Conservation (phyloP, 2,797 vertebrate species). For the Bovichtus variegatus region DNA sequence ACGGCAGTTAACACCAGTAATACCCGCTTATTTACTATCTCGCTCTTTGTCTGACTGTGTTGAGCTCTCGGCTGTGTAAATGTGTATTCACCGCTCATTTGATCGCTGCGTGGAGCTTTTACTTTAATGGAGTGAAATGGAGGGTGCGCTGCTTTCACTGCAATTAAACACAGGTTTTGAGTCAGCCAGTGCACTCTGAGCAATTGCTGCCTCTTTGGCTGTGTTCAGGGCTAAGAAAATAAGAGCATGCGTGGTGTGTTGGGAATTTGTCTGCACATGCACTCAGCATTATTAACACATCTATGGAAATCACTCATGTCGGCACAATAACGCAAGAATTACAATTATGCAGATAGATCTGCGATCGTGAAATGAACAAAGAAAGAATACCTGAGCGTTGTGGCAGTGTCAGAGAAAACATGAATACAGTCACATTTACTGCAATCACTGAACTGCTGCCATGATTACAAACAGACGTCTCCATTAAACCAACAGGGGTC, state of each 20-base stretch:
- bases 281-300: slow-evolving; percentile 47
- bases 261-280: slow-evolving; percentile 22
- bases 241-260: slow-evolving; percentile 42
- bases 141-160: slow-evolving; percentile 15
- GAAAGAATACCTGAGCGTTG: neutral
- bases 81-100: slow-evolving; percentile 48
- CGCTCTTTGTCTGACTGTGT: neutral
- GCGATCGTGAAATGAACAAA: neutral
- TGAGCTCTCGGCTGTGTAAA: slow-evolving; percentile 12
- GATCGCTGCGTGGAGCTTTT: slow-evolving; percentile 44
- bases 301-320: slow-evolving; percentile 18
- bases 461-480: neutral
- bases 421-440: slow-evolving; percentile 11
- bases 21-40: slow-evolving; percentile 10
- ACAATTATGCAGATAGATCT: neutral
- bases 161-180: slow-evolving; percentile 55
- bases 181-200: slow-evolving; percentile 71
- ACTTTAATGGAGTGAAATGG: slow-evolving; percentile 57
- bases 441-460: slow-evolving; percentile 13
- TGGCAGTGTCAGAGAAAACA: neutral
- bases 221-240: slow-evolving; percentile 72
- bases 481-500: slow-evolving; percentile 15
- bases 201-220: slow-evolving; percentile 71
- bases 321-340: neutral
- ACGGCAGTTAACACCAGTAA: slow-evolving; percentile 10